These are phyloP conservation scores for Carabus problematicus DNA, from an alignment of 2,888 invertebrate genomes.

Conservation along the genomic window DNA sequence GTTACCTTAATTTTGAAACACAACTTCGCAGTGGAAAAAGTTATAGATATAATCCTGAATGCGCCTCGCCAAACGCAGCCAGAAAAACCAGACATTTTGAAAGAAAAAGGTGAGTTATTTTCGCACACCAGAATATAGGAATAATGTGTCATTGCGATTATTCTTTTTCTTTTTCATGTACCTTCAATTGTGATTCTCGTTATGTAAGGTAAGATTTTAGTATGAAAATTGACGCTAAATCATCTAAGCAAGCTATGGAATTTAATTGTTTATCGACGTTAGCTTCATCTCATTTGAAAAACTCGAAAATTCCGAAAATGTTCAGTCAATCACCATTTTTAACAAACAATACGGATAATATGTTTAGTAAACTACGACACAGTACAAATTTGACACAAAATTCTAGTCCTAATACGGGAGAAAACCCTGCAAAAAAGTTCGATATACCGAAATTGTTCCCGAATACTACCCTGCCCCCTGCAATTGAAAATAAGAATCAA, in stretches of 20 bases:
- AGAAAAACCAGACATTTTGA: slow-evolving; percentile 45
- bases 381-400: too few relatives aligned
- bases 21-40: slow-evolving; percentile 75
- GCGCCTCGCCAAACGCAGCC: slow-evolving; percentile 26
- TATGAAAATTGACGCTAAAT: background rate
- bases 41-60: slow-evolving; percentile 67
- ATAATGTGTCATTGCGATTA: slow-evolving; percentile 17
- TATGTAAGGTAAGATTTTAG: slow-evolving; percentile 62
- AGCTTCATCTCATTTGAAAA: background rate
- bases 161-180: slow-evolving; percentile 49
- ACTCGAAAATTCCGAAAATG: background rate
- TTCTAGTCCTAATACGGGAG: background rate
- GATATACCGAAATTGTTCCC: slow-evolving; percentile 17
- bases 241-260: background rate
- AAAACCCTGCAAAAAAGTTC: background rate
- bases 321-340: too few relatives aligned
- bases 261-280: slow-evolving; percentile 15
- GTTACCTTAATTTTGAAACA: slow-evolving; percentile 74
- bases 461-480: background rate
- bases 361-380: too few relatives aligned
- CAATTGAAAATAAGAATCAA: background rate
- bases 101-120: slow-evolving; percentile 56
- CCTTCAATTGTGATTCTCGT: slow-evolving; percentile 50
- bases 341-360: too few relatives aligned
- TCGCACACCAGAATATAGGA: slow-evolving; percentile 9